These are phyloP conservation scores for Abrostola tripartita DNA, from an alignment of 2,888 invertebrate species.

Conservation along the genomic window DNA sequence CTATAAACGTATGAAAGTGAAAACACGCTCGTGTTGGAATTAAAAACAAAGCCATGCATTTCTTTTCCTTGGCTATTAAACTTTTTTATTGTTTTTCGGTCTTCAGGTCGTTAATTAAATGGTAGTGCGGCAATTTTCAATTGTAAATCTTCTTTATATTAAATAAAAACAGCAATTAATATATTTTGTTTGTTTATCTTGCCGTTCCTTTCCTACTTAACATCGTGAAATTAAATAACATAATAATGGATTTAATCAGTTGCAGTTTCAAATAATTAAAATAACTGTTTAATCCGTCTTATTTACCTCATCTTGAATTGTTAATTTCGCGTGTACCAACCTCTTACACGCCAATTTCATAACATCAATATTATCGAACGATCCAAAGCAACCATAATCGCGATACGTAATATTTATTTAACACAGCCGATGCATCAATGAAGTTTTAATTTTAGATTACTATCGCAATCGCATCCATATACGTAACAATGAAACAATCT, in stretches of 20 bases:
- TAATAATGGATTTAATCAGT: too few relatives aligned
- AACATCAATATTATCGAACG: constrained; percentile 34
- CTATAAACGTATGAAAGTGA: constrained; percentile 66
- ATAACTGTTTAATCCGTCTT: neutral
- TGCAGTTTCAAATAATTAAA: neutral
- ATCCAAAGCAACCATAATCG: constrained; percentile 28
- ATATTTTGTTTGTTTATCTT: neutral
- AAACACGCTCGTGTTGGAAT: constrained; percentile 43
- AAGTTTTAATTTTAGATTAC: constrained; percentile 45
- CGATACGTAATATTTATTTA: constrained; percentile 47
- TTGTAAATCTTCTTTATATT: too few relatives aligned
- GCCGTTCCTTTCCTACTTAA: too few relatives aligned
- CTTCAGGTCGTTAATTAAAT: too few relatives aligned
- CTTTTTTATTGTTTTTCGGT: too few relatives aligned
- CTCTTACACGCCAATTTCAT: constrained; percentile 34
- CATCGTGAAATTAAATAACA: too few relatives aligned
- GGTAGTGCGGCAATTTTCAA: too few relatives aligned
- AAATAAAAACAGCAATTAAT: neutral
- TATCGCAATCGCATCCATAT: constrained; percentile 36
- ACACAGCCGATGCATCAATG: constrained; percentile 31
- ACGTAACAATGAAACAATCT: constrained; percentile 26
- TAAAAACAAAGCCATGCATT: constrained; percentile 18
- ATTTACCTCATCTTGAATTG: constrained; percentile 16
- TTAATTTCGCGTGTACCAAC: constrained; percentile 19
- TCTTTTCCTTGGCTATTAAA: too few relatives aligned